These are phyloP conservation scores for Hemichromis elongatus DNA, from an alignment of 2,113 vertebrate genomes.

Conservation along the genomic window DNA sequence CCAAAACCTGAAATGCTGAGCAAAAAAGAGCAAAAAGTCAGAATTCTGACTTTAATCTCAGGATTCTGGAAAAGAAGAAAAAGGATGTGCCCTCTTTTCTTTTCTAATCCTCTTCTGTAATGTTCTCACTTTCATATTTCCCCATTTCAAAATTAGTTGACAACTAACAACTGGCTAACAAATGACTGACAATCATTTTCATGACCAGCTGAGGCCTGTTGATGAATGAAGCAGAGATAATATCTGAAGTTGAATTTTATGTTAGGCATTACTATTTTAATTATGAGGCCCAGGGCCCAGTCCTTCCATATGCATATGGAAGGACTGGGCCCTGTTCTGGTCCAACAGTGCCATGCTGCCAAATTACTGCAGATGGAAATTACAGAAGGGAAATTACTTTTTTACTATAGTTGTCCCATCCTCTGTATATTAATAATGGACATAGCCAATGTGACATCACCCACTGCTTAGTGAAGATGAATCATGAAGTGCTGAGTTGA, in stretches of 20 bases:
- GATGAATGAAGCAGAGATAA: not conserved
- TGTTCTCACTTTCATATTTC: too few relatives aligned
- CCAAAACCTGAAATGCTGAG: slow-evolving; percentile 33
- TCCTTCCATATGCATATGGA: not conserved
- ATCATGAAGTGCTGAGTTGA: not conserved
- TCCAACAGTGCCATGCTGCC: not conserved
- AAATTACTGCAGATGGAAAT: not conserved
- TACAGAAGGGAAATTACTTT: not conserved
- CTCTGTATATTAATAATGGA: not conserved
- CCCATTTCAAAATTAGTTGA: not conserved
- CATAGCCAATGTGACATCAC: not conserved
- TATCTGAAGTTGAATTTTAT: not conserved
- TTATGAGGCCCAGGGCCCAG: not conserved
- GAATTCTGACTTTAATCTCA: too few relatives aligned
- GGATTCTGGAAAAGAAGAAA: too few relatives aligned
- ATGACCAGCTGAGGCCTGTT: not conserved
- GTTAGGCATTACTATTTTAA: not conserved
- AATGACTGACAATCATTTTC: not conserved
- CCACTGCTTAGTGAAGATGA: not conserved
- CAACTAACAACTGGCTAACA: not conserved
- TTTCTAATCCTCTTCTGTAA: too few relatives aligned
- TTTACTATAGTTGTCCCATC: not conserved
- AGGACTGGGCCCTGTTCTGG: not conserved
- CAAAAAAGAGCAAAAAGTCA: too few relatives aligned
- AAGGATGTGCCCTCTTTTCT: too few relatives aligned